These are phyloP conservation scores for Zaprionus ghesquierei DNA, from an alignment of 1,140 invertebrate species.

Conservation along the genomic window DNA sequence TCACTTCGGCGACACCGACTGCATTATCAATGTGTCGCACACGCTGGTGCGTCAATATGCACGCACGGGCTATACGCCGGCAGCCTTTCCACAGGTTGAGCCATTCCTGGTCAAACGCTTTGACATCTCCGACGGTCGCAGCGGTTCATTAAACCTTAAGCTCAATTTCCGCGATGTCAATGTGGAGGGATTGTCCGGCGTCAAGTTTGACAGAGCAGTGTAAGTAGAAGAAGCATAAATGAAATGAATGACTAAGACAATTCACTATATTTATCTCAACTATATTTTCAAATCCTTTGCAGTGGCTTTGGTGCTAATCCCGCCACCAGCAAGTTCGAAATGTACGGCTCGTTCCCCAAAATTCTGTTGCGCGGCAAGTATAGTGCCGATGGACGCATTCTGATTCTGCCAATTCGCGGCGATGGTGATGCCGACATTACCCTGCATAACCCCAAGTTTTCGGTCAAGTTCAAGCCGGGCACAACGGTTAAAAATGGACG, in stretches of 20 bases:
- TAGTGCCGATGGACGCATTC: slow-evolving; percentile 72
- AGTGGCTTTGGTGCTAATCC: slow-evolving; percentile 76
- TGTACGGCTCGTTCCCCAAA: slow-evolving; percentile 75
- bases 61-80: slow-evolving; percentile 59
- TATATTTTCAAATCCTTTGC: not conserved
- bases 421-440: slow-evolving; percentile 80
- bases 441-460: slow-evolving; percentile 71
- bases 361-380: slow-evolving; percentile 73
- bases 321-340: slow-evolving; percentile 73
- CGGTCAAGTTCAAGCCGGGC: slow-evolving; percentile 76
- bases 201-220: slow-evolving; percentile 78
- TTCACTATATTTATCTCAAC: not conserved
- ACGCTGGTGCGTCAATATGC: slow-evolving; percentile 58
- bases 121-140: slow-evolving; percentile 73
- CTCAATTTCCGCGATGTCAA: slow-evolving; percentile 73
- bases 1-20: slow-evolving; percentile 60
- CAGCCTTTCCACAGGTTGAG: slow-evolving; percentile 70
- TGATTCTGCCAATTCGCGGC: slow-evolving; percentile 77
- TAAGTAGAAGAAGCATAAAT: slow-evolving; percentile 45
- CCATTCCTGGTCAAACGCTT: slow-evolving; percentile 72
- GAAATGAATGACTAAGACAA: not conserved
- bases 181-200: slow-evolving; percentile 73
- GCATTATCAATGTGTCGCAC: slow-evolving; percentile 65
- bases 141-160: slow-evolving; percentile 71
- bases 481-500: slow-evolving; percentile 58